Conservation (phyloP, 2,797 vertebrate species). For the Hydrocynus forskahlii region DNA sequence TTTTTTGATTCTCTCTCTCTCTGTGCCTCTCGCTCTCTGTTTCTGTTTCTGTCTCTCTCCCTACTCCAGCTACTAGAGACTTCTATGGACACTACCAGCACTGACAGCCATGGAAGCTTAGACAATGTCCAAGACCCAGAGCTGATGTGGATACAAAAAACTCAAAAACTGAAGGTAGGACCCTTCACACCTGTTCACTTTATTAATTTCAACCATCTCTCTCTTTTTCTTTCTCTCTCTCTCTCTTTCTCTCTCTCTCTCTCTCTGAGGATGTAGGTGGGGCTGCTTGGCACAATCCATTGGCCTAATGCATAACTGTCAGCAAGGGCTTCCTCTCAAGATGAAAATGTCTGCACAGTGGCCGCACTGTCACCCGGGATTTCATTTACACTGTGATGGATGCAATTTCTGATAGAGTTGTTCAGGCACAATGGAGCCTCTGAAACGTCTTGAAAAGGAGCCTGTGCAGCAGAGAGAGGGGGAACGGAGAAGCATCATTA, state of each 20-base stretch:
- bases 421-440: slow-evolving; percentile 63
- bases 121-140: slow-evolving; percentile 61
- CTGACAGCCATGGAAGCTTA: slow-evolving; percentile 49
- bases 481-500: slow-evolving; percentile 73
- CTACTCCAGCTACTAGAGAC: slow-evolving; percentile 34
- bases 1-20: too few relatives aligned
- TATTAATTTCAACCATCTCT: slow-evolving; percentile 57
- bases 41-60: slow-evolving; percentile 1
- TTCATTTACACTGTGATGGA: slow-evolving; percentile 65
- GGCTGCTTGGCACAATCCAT: slow-evolving; percentile 58
- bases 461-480: slow-evolving; percentile 56
- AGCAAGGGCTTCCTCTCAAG: slow-evolving; percentile 56
- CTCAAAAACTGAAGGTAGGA: slow-evolving; percentile 76
- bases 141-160: slow-evolving; percentile 72
- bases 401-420: slow-evolving; percentile 63
- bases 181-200: slow-evolving; percentile 49
- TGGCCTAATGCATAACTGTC: slow-evolving; percentile 53
- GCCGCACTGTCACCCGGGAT: slow-evolving; percentile 53
- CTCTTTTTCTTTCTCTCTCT: slow-evolving; percentile 21
- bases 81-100: slow-evolving; percentile 30
- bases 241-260: slow-evolving; percentile 3
- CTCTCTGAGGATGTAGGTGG: slow-evolving; percentile 52
- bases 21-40: slow-evolving; percentile 17
- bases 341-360: slow-evolving; percentile 61
- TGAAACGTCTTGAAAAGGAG: slow-evolving; percentile 64